Evolutionary conservation across 2,797 vertebrate species (phyloP).

Genomic region (Onychomys leucogaster): DNA sequence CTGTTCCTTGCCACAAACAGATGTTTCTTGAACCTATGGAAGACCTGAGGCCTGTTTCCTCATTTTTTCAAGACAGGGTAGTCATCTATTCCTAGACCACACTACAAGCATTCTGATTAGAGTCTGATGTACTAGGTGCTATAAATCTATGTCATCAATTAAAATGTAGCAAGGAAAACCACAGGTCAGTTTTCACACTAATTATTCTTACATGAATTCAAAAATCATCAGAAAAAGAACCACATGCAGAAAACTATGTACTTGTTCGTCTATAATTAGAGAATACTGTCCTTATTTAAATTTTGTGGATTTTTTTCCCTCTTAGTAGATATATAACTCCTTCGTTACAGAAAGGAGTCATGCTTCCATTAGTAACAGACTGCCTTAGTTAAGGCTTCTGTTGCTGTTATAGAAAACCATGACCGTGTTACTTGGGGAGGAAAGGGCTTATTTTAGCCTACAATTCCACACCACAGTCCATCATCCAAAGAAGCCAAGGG

Average conservation of each 20-base stretch:
- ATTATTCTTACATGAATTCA: conserved; percentile 26
- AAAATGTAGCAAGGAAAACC: conserved; percentile 1
- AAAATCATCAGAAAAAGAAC: conserved; percentile 40
- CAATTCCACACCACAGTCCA: neutral
- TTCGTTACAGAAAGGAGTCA: neutral
- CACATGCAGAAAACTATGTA: neutral
- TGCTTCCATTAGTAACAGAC: conserved; percentile 46
- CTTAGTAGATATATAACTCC: neutral
- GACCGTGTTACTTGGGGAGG: neutral
- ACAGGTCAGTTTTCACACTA: neutral
- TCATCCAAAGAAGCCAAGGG: neutral
- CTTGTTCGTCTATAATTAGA: conserved; percentile 55
- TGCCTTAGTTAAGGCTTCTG: neutral
- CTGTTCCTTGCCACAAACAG: neutral
- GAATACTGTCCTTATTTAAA: neutral
- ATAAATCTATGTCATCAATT: neutral
- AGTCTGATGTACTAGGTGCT: neutral
- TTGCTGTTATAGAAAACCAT: neutral
- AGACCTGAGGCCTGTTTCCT: neutral
- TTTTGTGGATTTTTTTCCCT: neutral
- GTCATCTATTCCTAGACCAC: neutral
- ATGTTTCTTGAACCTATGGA: neutral
- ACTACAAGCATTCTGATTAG: neutral
- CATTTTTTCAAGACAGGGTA: neutral
- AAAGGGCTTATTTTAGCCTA: neutral